Evolutionary conservation across 1,140 invertebrate species (phyloP), one percentile per base, ranked within the genome.

Genomic region (Macrostomum lignano): DNA sequence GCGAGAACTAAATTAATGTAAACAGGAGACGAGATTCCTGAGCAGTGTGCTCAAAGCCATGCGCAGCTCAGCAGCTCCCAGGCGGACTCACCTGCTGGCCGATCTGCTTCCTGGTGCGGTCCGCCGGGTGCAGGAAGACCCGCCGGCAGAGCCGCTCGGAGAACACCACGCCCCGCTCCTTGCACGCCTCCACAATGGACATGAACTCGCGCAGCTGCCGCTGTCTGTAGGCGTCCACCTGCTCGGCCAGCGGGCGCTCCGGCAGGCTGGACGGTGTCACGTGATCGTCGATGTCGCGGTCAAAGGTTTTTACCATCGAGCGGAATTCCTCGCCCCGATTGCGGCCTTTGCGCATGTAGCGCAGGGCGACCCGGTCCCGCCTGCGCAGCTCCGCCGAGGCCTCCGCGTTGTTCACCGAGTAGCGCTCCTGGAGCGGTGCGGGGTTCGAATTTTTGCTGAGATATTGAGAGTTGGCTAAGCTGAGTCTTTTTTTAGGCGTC

Each of bases 281-380:
- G 37, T 55, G 52, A 30, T 51, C 40, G 36, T 55, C 52, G 17
- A 55, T 46, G 6, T 40, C 43, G 26, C 44, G 46, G 23, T 47
- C 41, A 7, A 50, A 50, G 4, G 49, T 45, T 23, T 46, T 45
- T 6, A 54, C 50, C 17, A 47, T 28, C 40, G 7, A 40, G 40
- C 25, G 47, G 42, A 10, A 36, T 20, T 21, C 37, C n/a, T n/a
- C n/a, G n/a, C n/a, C n/a, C n/a, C n/a, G n/a, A n/a, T n/a, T n/a
- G n/a, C n/a, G n/a, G n/a, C 25, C 41, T 39, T 23, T 22, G n/a
- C 20, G 7, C 3, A 21, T 14, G 23, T 35, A 36, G 10, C 17
- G 31, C 1, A 41, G 23, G 6, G 35, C 21, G 13, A 35, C 22
- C 21, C 26, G 23, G 21, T 42, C 33, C 19, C 34, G 10, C 15